Evolutionary conservation across 2,888 invertebrate genomes (phyloP), one percentile per base, ranked within the genome.

Genomic region (Microchrysa polita): DNA sequence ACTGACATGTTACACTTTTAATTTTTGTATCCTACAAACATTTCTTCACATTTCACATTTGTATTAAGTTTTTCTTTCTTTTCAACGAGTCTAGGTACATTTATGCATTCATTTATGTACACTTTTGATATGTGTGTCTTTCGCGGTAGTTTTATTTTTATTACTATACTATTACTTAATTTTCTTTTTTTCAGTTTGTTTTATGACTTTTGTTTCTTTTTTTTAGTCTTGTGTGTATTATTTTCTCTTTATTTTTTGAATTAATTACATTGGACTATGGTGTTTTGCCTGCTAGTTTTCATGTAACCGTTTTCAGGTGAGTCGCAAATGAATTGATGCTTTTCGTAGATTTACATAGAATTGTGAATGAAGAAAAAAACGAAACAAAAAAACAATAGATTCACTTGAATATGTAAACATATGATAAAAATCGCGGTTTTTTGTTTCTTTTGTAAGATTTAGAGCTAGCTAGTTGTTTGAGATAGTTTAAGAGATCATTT

Each of bases 261-360:
- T 48, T 48, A 48, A 48, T 48, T 48, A 48, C 16, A 48, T 12
- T 48, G 2, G 2, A 48, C 16, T 48, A 10, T 48, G 16, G 48
- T 4, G 18, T n/a, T 55, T 55, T 16, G 55, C 55, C 55, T 20
- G 18, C 18, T 20, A 22, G 18, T 55, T 55, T 55, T 55, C 5
- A 55, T 55, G 55, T 55, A 55, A 55, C 18, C 55, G 18, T 55
- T n/a, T 55, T 55, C 22, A 55, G 22, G 16, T 55, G 20, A 55
- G 16, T 7, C 48, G 48, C n/a, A n/a, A n/a, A 10, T 48, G 48
- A 12, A 48, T 42, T n/a, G 16, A 48, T 48, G 48, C 27, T 34
- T 34, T 48, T 55, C n/a, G 55, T 10, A 10, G 14, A 55, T 55
- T 55, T 55, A 20, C 55, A 55, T 55, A 18, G 20, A 55, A 55